phyloP scores from a whole-genome alignment of 2,888 invertebrate genomes.

The Caenorhabditis panamensis region DNA sequence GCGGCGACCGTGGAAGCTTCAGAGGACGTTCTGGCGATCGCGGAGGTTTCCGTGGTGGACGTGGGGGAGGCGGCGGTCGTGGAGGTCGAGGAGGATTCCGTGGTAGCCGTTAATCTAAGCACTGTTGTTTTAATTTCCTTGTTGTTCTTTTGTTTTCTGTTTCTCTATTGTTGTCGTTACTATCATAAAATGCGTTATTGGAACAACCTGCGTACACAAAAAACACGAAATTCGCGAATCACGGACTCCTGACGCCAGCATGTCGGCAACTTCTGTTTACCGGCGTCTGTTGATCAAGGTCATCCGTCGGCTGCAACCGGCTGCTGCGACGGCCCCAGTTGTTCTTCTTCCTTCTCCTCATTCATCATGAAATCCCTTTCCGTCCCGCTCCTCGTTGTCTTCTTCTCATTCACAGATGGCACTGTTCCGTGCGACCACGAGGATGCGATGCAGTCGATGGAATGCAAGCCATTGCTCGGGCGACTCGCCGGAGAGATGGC shows the following conservation, averaged over 20 bases:
- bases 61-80: constrained; percentile 30
- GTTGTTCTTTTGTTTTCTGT: constrained; percentile 14
- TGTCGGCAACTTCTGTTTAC: constrained; percentile 42
- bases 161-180: constrained; percentile 24
- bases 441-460: constrained; percentile 47
- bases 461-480: constrained; percentile 41
- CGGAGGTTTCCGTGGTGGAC: constrained; percentile 24
- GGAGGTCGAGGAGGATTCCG: constrained; percentile 26
- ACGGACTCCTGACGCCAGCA: constrained; percentile 30
- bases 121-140: constrained; percentile 30
- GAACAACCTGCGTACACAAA: not conserved
- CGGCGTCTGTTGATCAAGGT: constrained; percentile 33
- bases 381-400: constrained; percentile 1
- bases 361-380: constrained; percentile 21
- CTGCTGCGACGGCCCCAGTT: constrained; percentile 6
- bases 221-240: constrained; percentile 1
- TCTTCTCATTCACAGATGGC: not conserved
- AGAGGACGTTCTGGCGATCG: constrained; percentile 8
- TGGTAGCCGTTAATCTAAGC: constrained; percentile 13
- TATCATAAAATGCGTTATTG: not conserved
- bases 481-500: constrained; percentile 44
- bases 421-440: constrained; percentile 41
- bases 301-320: constrained; percentile 16
- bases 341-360: constrained; percentile 22
- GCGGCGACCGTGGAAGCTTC: constrained; percentile 28